phyloP scores from a whole-genome alignment of 2,113 vertebrate species.

The Hepsetus odoe region DNA sequence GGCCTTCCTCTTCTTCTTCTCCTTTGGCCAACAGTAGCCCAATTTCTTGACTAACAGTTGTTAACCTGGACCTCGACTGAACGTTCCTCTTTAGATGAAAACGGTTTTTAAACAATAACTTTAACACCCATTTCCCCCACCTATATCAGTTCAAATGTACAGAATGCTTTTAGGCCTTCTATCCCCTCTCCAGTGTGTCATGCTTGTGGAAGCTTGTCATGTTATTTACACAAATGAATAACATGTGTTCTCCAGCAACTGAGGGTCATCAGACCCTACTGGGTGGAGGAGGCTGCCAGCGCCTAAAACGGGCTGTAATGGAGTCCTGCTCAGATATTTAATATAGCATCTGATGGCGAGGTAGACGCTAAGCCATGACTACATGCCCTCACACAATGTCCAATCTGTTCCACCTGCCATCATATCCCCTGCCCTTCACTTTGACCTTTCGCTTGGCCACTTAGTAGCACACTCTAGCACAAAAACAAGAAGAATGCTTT shows the following conservation, averaged over 20 bases:
- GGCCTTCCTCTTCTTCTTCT: too few relatives aligned
- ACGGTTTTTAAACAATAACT: background rate
- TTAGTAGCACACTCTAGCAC: slow-evolving; percentile 13
- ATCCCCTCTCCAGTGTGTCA: slow-evolving; percentile 12
- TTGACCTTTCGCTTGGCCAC: slow-evolving; percentile 42
- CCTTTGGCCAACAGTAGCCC: too few relatives aligned
- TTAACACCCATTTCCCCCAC: background rate
- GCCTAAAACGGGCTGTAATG: background rate
- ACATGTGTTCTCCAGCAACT: slow-evolving; percentile 35
- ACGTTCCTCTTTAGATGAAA: too few relatives aligned
- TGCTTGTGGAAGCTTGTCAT: background rate
- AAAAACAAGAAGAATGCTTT: slow-evolving; percentile 23
- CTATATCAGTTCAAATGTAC: slow-evolving; percentile 20
- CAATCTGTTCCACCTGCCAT: slow-evolving; percentile 50
- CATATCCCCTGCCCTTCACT: slow-evolving; percentile 40
- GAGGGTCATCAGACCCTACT: slow-evolving; percentile 31
- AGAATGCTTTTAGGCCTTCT: slow-evolving; percentile 22
- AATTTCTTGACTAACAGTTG: too few relatives aligned
- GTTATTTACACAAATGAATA: slow-evolving; percentile 34
- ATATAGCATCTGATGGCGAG: slow-evolving; percentile 31
- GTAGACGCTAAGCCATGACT: slow-evolving; percentile 38
- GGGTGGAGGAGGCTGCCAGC: background rate
- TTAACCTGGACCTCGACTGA: too few relatives aligned
- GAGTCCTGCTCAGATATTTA: slow-evolving; percentile 15
- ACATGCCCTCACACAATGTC: slow-evolving; percentile 43